Evolutionary conservation across 2,888 invertebrate genomes (phyloP), one percentile per base, ranked within the genome.

Genomic region (Tyria jacobaeae): DNA sequence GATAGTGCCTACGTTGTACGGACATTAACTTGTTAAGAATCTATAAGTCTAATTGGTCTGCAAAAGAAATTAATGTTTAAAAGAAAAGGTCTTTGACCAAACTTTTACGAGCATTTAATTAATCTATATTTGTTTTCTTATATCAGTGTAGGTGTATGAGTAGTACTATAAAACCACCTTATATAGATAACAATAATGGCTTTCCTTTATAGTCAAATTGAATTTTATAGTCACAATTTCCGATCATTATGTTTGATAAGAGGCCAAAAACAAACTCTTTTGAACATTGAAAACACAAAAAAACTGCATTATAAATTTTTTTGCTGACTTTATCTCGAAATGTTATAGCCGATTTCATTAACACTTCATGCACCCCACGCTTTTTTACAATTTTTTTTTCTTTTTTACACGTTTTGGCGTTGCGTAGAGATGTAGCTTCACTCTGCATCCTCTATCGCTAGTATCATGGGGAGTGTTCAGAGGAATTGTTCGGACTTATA

Each of bases 111-210:
- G 44, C 44, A 21, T 5, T 44, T 44, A 44, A 44, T 44, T 44
- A 44, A 44, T 44, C 21, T 12, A 5, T 44, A 44, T 44, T 44
- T 21, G 17, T 44, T 44, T 21, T 44, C 21, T 44, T 17, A 44
- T 21, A 44, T 44, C 41, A 21, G 35, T 51, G 51, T 51, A 14
- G 51, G 51, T 24, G 51, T 24, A 9, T 41, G 27, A 49, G 15
- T 49, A 27, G 27, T 25, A 50, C 14, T 27, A 49, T 39, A 50
- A 41, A 44, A 21, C 41, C 14, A 21, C 34, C 41, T 44, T 55
- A 44, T 27, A 41, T 9, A 57, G 24, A 57, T 49, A 27, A 50
- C 27, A 39, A n/a, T n/a, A 39, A 57, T 50, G 39, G 57, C 25
- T 37, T 17, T 44, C 48, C 35, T 54, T 48, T 53, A 48, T 14